Base-by-base conservation (phyloP, 2,113 vertebrate species). In the Nothocercus julius region DNA sequence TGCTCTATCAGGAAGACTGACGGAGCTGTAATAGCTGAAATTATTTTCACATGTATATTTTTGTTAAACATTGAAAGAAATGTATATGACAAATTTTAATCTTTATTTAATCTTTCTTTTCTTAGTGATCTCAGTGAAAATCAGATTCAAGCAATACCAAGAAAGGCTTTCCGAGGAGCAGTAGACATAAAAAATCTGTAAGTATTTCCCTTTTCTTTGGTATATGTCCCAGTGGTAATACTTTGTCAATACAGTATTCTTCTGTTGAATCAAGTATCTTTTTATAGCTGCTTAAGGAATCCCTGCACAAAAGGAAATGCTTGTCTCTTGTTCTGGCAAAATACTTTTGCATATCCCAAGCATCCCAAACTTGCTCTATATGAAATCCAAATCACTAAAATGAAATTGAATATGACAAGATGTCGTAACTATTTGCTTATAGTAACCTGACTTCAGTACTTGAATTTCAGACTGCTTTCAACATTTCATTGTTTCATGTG, bases 151-250 rank as follows among this genome's bases (percentile, higher is more conserved):
- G 99, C 99, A 14, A 98, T 99, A 97, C 99, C 99, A 85, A 98
- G 99, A 91, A 99, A 99, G 96, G 99, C 99, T 87, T 99, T 99
- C 94, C 98, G 99, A 94, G 99, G 99, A 95, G 98, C 99, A 21
- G 99, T 99, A 91, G 99, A 99, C 94, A 99, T 99, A 97, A 99
- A 99, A 98, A 99, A 99, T 96, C 97, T 99, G 99, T 99, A 97
- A 99, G 99, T 99, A 96, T 86, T 92, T 91, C 87, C 56, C 45
- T 84, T 20, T 34, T 63, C 54, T 45, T 64, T 72, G 59, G 24
- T 47, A 54, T 67, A 9, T 63, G 45, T 82, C 78, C 20, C 78
- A 17, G 58, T 78, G 21, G 16, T 72, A 64, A 70, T 69, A 24
- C 21, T 72, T 82, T 84, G 30, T 40, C 51, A 62, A n/a, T 56